These are phyloP conservation scores for Lithophane ornitopus DNA, from an alignment of 2,888 invertebrate species.

Conservation along the genomic window DNA sequence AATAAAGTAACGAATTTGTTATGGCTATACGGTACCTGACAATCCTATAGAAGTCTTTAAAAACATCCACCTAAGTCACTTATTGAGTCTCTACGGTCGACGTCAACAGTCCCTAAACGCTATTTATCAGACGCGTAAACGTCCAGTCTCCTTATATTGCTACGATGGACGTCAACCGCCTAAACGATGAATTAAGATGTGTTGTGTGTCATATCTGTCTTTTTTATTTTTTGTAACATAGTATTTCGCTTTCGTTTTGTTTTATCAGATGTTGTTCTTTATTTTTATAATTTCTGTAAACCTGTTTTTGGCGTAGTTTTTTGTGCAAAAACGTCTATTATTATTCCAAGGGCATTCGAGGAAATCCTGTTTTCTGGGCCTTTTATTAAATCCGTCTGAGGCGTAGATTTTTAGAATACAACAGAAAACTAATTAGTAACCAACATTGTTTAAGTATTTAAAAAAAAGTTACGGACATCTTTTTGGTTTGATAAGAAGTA, in stretches of 20 bases:
- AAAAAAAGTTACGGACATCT: background rate
- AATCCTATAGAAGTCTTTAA: background rate
- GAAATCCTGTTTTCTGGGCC: background rate
- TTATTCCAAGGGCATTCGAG: background rate
- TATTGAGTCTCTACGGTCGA: background rate
- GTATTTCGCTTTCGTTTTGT: background rate
- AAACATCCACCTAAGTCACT: background rate
- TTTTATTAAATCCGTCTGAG: background rate
- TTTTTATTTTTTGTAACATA: background rate
- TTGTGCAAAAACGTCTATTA: background rate
- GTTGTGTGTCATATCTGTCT: background rate
- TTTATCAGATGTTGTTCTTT: background rate
- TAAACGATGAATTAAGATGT: constrained; percentile 30
- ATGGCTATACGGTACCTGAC: background rate
- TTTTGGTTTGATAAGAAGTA: background rate
- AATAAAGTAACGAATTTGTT: background rate
- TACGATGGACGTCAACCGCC: constrained; percentile 18
- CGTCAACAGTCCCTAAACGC: constrained; percentile 21
- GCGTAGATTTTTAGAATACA: too few species aligned
- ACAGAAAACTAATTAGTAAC: background rate
- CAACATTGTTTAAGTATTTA: background rate
- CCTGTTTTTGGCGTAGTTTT: background rate
- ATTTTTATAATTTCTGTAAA: background rate
- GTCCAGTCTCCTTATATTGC: constrained; percentile 3
- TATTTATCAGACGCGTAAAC: constrained; percentile 14